Evolutionary conservation across 2,888 invertebrate species (phyloP).

Genomic region (Chloroclysta siterata): DNA sequence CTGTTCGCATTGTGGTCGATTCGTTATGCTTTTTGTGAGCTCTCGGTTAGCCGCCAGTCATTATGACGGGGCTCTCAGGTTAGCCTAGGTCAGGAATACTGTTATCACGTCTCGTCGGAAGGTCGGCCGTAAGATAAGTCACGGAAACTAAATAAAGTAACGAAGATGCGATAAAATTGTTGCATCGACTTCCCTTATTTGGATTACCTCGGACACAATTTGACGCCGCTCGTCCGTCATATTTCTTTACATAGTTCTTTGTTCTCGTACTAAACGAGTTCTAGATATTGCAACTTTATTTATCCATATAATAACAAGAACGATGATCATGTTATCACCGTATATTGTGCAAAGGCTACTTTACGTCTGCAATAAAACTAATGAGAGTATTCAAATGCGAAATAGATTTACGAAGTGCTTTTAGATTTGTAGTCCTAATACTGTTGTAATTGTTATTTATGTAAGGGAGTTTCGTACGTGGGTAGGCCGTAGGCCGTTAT

Average conservation of each 20-base stretch:
- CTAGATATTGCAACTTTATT: slow-evolving; percentile 2
- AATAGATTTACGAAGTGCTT: slow-evolving; percentile 45
- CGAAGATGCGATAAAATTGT: slow-evolving; percentile 18
- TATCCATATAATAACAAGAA: slow-evolving; percentile 8
- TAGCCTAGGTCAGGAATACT: slow-evolving; percentile 62
- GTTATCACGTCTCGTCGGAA: slow-evolving; percentile 38
- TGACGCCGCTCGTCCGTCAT: slow-evolving; percentile 6
- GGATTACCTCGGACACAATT: slow-evolving; percentile 7
- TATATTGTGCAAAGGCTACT: slow-evolving; percentile 25
- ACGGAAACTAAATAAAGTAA: slow-evolving; percentile 16
- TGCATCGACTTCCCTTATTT: slow-evolving; percentile 16
- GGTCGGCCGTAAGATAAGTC: slow-evolving; percentile 30
- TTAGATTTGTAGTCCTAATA: slow-evolving; percentile 44
- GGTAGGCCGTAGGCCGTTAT: slow-evolving; percentile 44
- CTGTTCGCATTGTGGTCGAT: slow-evolving; percentile 66
- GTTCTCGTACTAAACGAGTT: slow-evolving; percentile 2
- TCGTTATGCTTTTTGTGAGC: slow-evolving; percentile 74
- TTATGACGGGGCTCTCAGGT: slow-evolving; percentile 60
- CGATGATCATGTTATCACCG: slow-evolving; percentile 14
- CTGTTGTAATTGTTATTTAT: slow-evolving; percentile 47
- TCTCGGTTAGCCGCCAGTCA: slow-evolving; percentile 49
- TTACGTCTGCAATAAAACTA: slow-evolving; percentile 29
- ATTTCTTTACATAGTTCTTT: slow-evolving; percentile 7
- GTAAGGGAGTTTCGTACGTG: slow-evolving; percentile 42
- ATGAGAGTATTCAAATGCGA: slow-evolving; percentile 42